phyloP scores from a whole-genome alignment of 2,113 vertebrate species.

The Leptocoma aspasia region DNA sequence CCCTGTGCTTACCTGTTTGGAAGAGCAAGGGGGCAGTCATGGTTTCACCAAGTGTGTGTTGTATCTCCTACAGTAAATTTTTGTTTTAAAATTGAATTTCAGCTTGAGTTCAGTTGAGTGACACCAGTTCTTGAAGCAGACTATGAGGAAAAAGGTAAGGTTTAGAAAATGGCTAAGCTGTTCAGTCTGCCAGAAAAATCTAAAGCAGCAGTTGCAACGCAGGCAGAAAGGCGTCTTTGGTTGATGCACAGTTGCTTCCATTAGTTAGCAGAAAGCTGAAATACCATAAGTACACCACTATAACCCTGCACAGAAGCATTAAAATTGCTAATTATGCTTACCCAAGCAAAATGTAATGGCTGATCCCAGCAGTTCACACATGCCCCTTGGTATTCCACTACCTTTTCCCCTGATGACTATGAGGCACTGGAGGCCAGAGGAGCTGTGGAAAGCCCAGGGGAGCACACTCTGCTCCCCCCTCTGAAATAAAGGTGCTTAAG shows the following conservation, averaged over 20 bases:
- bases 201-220: neutral
- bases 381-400: neutral
- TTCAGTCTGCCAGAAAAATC: neutral
- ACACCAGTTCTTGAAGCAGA: neutral
- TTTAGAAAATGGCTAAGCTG: neutral
- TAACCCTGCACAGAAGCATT: neutral
- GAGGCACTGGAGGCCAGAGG: constrained; percentile 19
- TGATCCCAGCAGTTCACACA: neutral
- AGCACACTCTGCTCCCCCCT: neutral
- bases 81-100: neutral
- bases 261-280: neutral
- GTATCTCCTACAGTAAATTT: neutral
- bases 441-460: neutral
- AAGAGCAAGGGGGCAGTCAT: neutral
- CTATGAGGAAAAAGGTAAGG: neutral
- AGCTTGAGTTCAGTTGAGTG: neutral
- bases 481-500: neutral
- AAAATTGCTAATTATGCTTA: neutral
- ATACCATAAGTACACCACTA: neutral
- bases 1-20: neutral
- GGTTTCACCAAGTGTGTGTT: neutral
- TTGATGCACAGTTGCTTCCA: constrained; percentile 16
- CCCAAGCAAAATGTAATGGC: neutral
- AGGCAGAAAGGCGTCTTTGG: constrained; percentile 66
- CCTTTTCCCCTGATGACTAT: neutral